Percentiles rank a stretch among this genome's conserved stretches.
phyloP scores from a whole-genome alignment of 2,797 vertebrate species.

The Pelobates cultripes region DNA sequence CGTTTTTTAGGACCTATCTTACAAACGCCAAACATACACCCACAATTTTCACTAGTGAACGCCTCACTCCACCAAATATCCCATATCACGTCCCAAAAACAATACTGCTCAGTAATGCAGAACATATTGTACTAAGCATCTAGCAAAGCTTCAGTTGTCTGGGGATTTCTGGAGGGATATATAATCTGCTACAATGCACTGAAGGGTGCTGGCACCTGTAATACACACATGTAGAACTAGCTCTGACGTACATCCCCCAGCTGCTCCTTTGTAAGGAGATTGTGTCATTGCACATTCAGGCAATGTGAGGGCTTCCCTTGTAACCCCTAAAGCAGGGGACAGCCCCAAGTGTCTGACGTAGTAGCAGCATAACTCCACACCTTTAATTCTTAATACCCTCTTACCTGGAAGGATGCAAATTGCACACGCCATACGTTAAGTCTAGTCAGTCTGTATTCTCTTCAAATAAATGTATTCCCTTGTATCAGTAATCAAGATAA shows the following conservation, averaged over 20 bases:
- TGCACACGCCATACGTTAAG: no score
- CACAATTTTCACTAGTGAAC: no score
- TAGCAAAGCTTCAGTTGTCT: not conserved
- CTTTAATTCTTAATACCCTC: not conserved
- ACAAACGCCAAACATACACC: no score
- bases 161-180: not conserved
- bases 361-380: not conserved
- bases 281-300: slow-evolving; percentile 2
- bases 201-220: slow-evolving; percentile 33
- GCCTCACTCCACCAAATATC: no score
- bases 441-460: no score
- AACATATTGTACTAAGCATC: not conserved
- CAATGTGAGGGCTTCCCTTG: slow-evolving; percentile 31
- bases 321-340: slow-evolving; percentile 26
- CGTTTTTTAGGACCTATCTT: no score
- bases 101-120: not conserved
- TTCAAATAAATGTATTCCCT: no score
- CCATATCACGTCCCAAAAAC: no score
- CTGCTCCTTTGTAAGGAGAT: slow-evolving; percentile 18
- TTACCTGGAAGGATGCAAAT: not conserved
- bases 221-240: slow-evolving; percentile 1
- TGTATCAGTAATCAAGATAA: no score
- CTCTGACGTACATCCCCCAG: slow-evolving; percentile 34
- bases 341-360: slow-evolving; percentile 23
- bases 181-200: slow-evolving; percentile 10